Evolutionary conservation across 1,140 invertebrate genomes (phyloP).

Genomic region (Dermatophagoides farinae): DNA sequence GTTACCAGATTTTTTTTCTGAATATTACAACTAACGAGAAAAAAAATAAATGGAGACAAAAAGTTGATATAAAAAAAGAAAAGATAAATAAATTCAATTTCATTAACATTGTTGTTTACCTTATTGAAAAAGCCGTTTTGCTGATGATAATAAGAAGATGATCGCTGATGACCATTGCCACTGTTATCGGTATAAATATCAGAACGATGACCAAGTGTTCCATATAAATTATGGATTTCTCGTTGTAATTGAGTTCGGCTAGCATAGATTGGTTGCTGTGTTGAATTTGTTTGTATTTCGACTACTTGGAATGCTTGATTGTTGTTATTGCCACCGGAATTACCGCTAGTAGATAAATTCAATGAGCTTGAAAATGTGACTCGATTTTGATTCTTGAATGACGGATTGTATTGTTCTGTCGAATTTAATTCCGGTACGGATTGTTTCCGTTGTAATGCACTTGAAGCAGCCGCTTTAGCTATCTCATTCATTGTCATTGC

Average conservation of each 20-base stretch:
- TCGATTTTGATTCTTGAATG: conserved; percentile 3
- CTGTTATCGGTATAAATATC: neutral
- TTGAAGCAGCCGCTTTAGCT: conserved; percentile 1
- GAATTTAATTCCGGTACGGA: conserved; percentile 8
- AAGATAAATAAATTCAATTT: no score
- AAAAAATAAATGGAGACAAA: no score
- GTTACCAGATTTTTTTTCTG: no score
- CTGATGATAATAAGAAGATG: neutral
- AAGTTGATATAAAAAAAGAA: no score
- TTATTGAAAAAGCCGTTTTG: conserved; percentile 5
- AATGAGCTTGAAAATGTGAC: conserved; percentile 1
- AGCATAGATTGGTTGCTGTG: conserved; percentile 6
- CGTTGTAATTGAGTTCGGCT: neutral
- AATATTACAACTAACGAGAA: no score
- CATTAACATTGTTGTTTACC: neutral
- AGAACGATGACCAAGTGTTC: neutral
- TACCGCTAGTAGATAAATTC: neutral
- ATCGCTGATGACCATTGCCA: neutral
- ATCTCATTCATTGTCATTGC: neutral
- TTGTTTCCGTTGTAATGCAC: conserved; percentile 7
- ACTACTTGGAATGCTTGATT: conserved; percentile 1
- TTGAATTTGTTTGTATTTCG: conserved; percentile 4
- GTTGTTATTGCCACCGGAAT: neutral
- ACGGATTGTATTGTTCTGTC: neutral
- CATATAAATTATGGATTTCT: conserved; percentile 4